A percentile compares a stretch with the other conserved stretches of the same genome.
Evolutionary conservation across 2,797 vertebrate genomes (phyloP).

Genomic region (Prionace glauca): DNA sequence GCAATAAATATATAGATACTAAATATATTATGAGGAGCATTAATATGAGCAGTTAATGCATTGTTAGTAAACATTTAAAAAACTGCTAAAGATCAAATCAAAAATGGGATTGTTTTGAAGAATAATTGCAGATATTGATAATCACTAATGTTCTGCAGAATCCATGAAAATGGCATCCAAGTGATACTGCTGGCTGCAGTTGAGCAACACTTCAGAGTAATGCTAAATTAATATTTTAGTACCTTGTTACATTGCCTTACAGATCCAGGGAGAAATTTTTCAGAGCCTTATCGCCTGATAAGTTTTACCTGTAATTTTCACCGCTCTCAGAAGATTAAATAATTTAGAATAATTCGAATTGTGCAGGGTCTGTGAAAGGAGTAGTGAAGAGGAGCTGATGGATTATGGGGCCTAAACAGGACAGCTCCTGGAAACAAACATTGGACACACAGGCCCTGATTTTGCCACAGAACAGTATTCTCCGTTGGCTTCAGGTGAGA

Average conservation of each 20-base stretch:
- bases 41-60: background rate
- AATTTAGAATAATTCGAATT: slow-evolving; percentile 4
- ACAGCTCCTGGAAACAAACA: background rate
- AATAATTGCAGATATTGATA: background rate
- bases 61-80: background rate
- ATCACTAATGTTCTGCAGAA: background rate
- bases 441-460: background rate
- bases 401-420: background rate
- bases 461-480: too few relatives aligned
- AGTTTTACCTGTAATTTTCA: background rate
- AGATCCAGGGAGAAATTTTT: background rate
- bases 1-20: background rate
- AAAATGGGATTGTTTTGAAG: background rate
- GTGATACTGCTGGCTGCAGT: background rate
- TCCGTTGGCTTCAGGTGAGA: too few relatives aligned
- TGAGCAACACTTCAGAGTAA: background rate
- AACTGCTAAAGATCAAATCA: background rate
- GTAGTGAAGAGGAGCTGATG: background rate
- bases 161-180: background rate
- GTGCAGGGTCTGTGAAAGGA: background rate
- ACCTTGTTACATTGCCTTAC: background rate
- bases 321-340: background rate
- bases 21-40: background rate
- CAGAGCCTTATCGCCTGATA: background rate
- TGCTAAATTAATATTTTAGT: slow-evolving; percentile 22